These are phyloP conservation scores for Callinectes sapidus DNA, from an alignment of 2,888 invertebrate genomes.

Conservation along the genomic window DNA sequence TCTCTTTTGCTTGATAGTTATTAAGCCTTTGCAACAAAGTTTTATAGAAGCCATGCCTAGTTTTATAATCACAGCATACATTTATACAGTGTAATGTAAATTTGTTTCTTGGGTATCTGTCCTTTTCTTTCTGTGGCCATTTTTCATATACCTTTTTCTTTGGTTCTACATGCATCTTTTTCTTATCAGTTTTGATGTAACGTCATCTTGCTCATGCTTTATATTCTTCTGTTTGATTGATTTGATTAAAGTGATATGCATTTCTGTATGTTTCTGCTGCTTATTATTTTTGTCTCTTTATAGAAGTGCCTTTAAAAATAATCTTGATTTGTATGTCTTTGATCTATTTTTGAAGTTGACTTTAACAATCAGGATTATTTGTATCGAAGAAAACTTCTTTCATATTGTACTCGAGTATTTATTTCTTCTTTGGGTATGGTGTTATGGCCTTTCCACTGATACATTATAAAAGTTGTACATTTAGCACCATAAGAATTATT, in stretches of 20 bases:
- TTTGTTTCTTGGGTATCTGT: slow-evolving; percentile 50
- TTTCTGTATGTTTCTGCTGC: not conserved
- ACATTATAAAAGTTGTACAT: not conserved
- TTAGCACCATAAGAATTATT: not conserved
- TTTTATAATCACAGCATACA: not conserved
- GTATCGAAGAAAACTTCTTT: not conserved
- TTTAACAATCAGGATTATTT: slow-evolving; percentile 9
- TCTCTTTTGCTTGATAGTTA: not conserved
- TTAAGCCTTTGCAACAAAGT: not conserved
- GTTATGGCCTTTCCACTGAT: not conserved
- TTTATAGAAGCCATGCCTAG: not conserved
- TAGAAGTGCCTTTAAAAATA: not conserved
- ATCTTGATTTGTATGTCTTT: slow-evolving; percentile 6
- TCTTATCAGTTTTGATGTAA: not conserved
- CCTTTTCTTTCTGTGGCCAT: not conserved
- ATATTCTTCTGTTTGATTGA: not conserved
- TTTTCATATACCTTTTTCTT: not conserved
- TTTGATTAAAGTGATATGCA: not conserved
- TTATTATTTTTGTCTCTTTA: not conserved
- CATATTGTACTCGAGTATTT: not conserved
- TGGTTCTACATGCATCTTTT: slow-evolving; percentile 8
- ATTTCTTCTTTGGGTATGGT: not conserved
- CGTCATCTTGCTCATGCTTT: not conserved
- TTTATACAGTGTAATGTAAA: not conserved
- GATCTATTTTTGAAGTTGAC: not conserved